Conservation (phyloP, 2,797 vertebrate genomes). For the Simalia tracyae region DNA sequence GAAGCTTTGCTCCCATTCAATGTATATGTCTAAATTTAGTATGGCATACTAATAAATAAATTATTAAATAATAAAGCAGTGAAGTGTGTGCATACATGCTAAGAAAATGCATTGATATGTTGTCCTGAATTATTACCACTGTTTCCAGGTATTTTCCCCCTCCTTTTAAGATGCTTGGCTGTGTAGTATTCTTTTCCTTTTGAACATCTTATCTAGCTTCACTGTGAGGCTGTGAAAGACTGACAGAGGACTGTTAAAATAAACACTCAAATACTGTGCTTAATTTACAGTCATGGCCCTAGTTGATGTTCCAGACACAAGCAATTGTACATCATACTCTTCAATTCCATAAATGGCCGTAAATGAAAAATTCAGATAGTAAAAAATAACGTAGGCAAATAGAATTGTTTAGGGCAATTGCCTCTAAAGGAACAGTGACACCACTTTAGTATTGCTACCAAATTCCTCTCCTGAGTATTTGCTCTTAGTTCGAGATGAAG, state of each 20-base stretch:
- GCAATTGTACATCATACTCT: not conserved
- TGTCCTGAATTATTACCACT: not conserved
- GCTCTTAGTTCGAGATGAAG: not conserved
- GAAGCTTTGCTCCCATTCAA: not conserved
- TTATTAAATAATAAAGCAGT: not conserved
- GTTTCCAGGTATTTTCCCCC: not conserved
- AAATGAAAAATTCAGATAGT: not conserved
- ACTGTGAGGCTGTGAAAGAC: not conserved
- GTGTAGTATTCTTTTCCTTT: not conserved
- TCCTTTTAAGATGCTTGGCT: not conserved
- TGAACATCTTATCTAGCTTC: not conserved
- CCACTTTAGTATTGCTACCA: not conserved
- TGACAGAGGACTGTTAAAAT: not conserved
- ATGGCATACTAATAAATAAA: not conserved
- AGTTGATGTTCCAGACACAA: not conserved
- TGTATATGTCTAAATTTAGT: not conserved
- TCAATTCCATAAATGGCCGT: not conserved
- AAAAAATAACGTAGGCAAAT: not conserved
- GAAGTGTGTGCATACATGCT: not conserved
- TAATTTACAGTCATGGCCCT: not conserved
- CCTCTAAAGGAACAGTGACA: not conserved
- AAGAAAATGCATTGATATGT: no score
- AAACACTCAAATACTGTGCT: not conserved
- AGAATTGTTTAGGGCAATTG: not conserved
- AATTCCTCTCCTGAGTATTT: conserved; percentile 4